Percentiles rank a stretch among this genome's conserved stretches.
phyloP scores from a whole-genome alignment of 1,140 invertebrate genomes.

The Aphelenchoides fujianensis region DNA sequence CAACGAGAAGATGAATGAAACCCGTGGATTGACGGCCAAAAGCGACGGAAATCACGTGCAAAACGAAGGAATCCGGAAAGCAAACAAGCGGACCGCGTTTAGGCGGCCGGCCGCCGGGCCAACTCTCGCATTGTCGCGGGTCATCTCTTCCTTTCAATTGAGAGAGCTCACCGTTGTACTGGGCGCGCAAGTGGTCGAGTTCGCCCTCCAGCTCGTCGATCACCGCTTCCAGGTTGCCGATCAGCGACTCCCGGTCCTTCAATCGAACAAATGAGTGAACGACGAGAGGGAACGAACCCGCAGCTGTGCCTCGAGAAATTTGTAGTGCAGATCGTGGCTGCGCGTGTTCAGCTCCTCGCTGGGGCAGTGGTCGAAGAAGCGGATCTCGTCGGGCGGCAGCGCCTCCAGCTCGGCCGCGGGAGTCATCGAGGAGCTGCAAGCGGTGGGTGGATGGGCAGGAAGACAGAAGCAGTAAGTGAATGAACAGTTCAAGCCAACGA shows the following conservation, averaged over 20 bases:
- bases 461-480: no score
- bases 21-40: no score
- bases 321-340: slow-evolving; percentile 6
- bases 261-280: slow-evolving; percentile 28
- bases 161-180: slow-evolving; percentile 50
- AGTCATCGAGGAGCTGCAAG: no score
- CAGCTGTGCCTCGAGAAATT: slow-evolving; percentile 20
- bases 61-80: no score
- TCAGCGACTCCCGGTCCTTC: slow-evolving; percentile 62
- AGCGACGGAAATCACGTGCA: no score
- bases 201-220: slow-evolving; percentile 63
- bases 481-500: no score
- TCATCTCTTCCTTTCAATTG: no score
- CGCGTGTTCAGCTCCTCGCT: slow-evolving; percentile 5
- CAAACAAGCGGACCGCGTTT: not conserved
- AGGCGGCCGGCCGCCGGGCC: slow-evolving; percentile 16
- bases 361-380: slow-evolving; percentile 11
- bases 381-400: not conserved
- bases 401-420: not conserved
- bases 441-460: no score
- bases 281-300: slow-evolving; percentile 9
- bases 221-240: slow-evolving; percentile 61
- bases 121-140: not conserved
- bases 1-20: no score
- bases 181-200: slow-evolving; percentile 52